These are phyloP conservation scores for Mimachlamys varia DNA, from an alignment of 2,888 invertebrate genomes.

Conservation along the genomic window DNA sequence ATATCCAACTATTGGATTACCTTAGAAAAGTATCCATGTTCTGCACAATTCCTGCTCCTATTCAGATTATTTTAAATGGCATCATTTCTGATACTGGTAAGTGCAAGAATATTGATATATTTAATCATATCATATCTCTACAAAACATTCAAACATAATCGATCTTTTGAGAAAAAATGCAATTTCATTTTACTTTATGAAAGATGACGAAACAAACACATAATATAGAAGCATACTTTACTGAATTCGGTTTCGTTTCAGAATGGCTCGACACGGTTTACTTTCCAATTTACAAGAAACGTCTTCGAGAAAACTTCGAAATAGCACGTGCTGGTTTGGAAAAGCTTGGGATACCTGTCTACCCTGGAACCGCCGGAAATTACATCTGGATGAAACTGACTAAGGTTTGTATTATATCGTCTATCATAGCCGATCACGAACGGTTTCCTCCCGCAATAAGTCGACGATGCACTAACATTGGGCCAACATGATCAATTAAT, in stretches of 20 bases:
- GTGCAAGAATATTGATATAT: not conserved
- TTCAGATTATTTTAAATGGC: conserved; percentile 9
- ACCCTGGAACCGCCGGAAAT: not conserved
- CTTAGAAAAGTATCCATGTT: not conserved
- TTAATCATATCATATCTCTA: too few relatives aligned
- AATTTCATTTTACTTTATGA: too few relatives aligned
- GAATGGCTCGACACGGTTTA: conserved; percentile 4
- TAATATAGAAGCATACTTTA: too few relatives aligned
- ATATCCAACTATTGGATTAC: not conserved
- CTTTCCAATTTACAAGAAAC: not conserved
- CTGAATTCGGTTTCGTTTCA: not conserved
- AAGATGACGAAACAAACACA: too few relatives aligned
- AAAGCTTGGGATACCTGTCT: not conserved
- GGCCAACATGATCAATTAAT: too few relatives aligned
- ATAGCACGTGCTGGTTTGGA: not conserved
- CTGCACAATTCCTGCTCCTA: not conserved
- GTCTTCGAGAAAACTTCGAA: not conserved
- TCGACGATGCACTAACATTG: too few relatives aligned
- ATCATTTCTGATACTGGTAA: not conserved
- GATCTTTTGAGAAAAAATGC: too few relatives aligned
- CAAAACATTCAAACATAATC: too few relatives aligned
- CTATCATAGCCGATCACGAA: too few relatives aligned
- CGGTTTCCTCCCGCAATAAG: too few relatives aligned
- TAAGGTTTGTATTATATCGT: not conserved
- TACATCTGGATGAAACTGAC: not conserved